Conservation (phyloP, 64 coral and sea anemone species). For the Pocillopora verrucosa region DNA sequence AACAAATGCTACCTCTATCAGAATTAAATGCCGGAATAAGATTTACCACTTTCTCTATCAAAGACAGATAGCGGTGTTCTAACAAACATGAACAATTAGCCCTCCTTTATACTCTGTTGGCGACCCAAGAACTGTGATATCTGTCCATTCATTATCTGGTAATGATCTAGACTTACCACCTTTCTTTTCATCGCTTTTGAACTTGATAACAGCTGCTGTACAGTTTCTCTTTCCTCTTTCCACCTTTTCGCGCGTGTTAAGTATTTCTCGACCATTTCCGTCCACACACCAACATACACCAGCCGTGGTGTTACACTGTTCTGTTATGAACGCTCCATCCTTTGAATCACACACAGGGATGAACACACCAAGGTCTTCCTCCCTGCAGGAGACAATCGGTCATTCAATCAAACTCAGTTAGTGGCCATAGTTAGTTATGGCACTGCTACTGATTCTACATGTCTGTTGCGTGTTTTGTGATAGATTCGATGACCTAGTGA, state of each 20-base stretch:
- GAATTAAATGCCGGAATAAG: too few relatives aligned
- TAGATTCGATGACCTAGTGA: too few relatives aligned
- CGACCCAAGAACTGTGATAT: too few relatives aligned
- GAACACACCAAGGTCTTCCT: background rate
- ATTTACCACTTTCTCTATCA: too few relatives aligned
- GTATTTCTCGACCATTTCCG: conserved; percentile 6
- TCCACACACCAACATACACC: conserved; percentile 48
- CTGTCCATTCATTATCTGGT: too few relatives aligned
- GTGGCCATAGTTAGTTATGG: too few relatives aligned
- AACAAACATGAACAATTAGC: background rate
- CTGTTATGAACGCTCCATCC: conserved; percentile 19
- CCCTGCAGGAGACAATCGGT: background rate
- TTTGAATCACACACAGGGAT: conserved; percentile 7
- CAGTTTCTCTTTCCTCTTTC: background rate
- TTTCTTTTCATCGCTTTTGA: background rate
- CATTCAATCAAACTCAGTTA: background rate
- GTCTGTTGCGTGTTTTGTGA: too few relatives aligned
- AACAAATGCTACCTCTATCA: too few relatives aligned
- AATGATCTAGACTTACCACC: background rate
- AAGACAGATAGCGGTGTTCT: too few relatives aligned
- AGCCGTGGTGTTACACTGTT: conserved; percentile 27
- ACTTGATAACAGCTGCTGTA: background rate
- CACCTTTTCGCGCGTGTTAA: background rate
- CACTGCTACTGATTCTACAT: too few relatives aligned
- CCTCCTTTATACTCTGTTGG: too few relatives aligned